Evolutionary conservation across 2,888 invertebrate species (phyloP), one percentile per base, ranked within the genome.

Genomic region (Leucophenga montana): DNA sequence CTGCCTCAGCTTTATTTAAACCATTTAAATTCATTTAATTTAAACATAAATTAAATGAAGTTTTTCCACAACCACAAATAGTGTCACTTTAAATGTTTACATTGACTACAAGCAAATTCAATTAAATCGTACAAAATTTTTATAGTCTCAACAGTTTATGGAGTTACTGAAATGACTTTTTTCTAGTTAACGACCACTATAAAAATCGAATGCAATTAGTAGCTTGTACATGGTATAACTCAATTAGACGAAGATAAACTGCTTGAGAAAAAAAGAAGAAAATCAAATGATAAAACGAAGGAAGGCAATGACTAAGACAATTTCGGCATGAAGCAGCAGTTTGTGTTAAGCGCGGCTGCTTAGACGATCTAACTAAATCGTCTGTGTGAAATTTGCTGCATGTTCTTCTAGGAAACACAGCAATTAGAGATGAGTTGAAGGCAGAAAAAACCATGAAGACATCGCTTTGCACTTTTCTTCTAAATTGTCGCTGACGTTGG

Each of bases 181-280:
- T 39, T 39, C 39, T 11, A 3, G 18, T 11, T 18, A 39, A 39
- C 44, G 44, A n/a, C 18, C 18, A 76, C 78, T 78, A 84, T 80
- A 85, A 82, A 84, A 85, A 86, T 87, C 87, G 85, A 86, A 86
- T 84, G 86, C 85, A 86, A 86, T 86, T 86, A 87, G 82, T 80
- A 85, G 80, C 85, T 78, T 83, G 85, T 85, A 82, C 84, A 84
- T 78, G 82, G 85, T 84, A 82, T 82, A 86, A 87, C 85, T 86
- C 87, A 87, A 86, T 86, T 86, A 86, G 85, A 82, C 77, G 73
- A 61, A 73, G 69, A 59, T 33, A 48, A 68, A 14, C 39, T 48
- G 22, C 9, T 46, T 11, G 8, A 64, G 27, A 64, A n/a, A 18
- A 22, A 48, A 22, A 54, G 20, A 20, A 44, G 46, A 57, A 64